Conservation (phyloP, 2,888 invertebrate species). For the Pomacea canaliculata region DNA sequence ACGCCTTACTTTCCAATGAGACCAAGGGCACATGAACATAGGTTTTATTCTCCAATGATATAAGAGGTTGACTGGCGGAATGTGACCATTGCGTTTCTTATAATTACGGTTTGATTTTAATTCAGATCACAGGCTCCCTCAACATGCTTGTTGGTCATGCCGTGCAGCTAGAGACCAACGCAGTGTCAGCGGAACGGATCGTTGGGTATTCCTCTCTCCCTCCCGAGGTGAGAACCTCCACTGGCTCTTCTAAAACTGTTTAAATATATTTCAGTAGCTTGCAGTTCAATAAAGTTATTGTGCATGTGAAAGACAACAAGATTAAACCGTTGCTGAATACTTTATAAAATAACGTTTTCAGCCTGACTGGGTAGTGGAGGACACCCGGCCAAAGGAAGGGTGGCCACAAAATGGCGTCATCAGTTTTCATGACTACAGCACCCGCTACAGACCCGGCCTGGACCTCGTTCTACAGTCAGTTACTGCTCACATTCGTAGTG, state of each 20-base stretch:
- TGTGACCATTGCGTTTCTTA: no score
- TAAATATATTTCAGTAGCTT: no score
- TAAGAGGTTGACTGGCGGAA: no score
- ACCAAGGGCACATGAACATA: neutral
- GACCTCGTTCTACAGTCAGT: conserved; percentile 59
- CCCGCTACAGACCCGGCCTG: conserved; percentile 52
- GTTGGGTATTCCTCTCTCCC: conserved; percentile 85
- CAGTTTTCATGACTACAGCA: conserved; percentile 46
- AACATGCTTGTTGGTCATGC: conserved; percentile 97
- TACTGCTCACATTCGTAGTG: conserved; percentile 54
- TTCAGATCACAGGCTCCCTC: conserved; percentile 89
- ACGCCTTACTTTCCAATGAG: neutral
- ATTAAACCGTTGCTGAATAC: no score
- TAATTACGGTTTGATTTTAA: no score
- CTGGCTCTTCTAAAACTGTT: no score
- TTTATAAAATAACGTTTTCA: conserved; percentile 13
- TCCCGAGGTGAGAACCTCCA: conserved; percentile 58
- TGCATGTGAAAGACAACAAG: no score
- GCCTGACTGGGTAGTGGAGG: conserved; percentile 43
- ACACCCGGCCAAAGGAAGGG: conserved; percentile 31
- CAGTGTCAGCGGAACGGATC: conserved; percentile 95
- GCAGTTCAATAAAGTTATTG: no score
- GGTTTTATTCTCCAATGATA: no score
- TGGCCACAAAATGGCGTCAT: conserved; percentile 60
- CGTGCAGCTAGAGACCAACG: conserved; percentile 95